Conservation (phyloP, 2,888 invertebrate genomes). For the Drosophila flavopinicola region DNA sequence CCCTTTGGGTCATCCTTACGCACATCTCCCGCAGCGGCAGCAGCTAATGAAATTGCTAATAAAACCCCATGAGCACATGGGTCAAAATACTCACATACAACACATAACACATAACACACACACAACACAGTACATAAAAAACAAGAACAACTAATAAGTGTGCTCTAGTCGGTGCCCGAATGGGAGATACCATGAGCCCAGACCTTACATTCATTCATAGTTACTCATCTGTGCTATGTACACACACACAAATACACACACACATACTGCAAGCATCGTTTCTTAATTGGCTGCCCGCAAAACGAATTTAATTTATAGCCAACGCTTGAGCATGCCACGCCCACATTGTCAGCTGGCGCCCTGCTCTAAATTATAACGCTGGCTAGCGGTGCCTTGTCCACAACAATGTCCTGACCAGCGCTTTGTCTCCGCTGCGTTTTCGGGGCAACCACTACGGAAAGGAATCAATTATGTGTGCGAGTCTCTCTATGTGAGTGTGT, state of each 20-base stretch:
- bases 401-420: slow-evolving; percentile 43
- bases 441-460: slow-evolving; percentile 29
- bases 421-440: slow-evolving; percentile 31
- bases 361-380: slow-evolving; percentile 49
- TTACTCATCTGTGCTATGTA: too few relatives aligned
- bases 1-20: slow-evolving; percentile 19
- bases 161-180: too few relatives aligned
- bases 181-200: too few relatives aligned
- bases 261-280: slow-evolving; percentile 18
- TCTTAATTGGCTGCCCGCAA: slow-evolving; percentile 61
- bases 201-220: too few relatives aligned
- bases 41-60: slow-evolving; percentile 74
- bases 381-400: slow-evolving; percentile 4
- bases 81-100: slow-evolving; percentile 2
- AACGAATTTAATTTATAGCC: slow-evolving; percentile 76
- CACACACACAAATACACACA: background rate
- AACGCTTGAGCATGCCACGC: slow-evolving; percentile 40
- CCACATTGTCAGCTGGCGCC: slow-evolving; percentile 33
- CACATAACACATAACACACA: slow-evolving; percentile 5
- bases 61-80: slow-evolving; percentile 59
- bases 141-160: too few relatives aligned
- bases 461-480: slow-evolving; percentile 71
- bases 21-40: slow-evolving; percentile 35
- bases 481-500: background rate
- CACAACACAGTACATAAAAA: slow-evolving; percentile 10